Evolutionary conservation across 2,797 vertebrate genomes (phyloP).

Genomic region (Malacoraja senta): DNA sequence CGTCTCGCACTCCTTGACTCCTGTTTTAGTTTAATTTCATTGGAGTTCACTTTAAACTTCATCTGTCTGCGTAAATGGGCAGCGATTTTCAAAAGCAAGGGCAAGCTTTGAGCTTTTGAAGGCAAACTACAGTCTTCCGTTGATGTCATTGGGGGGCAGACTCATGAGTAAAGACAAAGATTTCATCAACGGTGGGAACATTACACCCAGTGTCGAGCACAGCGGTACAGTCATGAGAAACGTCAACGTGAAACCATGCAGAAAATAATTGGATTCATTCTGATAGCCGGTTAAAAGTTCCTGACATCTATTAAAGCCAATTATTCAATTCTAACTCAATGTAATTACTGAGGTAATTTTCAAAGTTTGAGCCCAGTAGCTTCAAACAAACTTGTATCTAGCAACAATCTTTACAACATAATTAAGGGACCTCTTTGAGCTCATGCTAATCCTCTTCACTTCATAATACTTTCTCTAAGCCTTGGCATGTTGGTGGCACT

Average conservation of each 20-base stretch:
- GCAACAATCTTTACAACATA: not conserved
- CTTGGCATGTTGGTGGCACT: not conserved
- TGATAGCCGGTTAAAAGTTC: not conserved
- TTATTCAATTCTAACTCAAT: not conserved
- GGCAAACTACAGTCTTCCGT: not conserved
- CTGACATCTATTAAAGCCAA: not conserved
- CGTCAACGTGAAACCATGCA: not conserved
- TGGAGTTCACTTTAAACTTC: not conserved
- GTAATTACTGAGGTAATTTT: not conserved
- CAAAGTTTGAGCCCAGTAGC: not conserved
- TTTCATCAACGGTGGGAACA: not conserved
- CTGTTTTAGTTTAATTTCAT: not conserved
- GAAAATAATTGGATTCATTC: not conserved
- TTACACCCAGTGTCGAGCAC: not conserved
- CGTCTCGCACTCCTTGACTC: too few species aligned
- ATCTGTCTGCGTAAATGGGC: not conserved
- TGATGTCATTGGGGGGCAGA: not conserved
- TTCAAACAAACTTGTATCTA: not conserved
- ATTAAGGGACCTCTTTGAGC: not conserved
- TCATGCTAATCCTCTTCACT: not conserved
- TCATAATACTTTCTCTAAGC: not conserved
- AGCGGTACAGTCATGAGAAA: not conserved
- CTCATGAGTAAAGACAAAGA: not conserved
- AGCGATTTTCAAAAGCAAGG: not conserved
- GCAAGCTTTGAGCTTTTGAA: too few species aligned